Evolutionary conservation across 2,888 invertebrate species (phyloP), one percentile per base, ranked within the genome.

Genomic region (Heliconius cydno): DNA sequence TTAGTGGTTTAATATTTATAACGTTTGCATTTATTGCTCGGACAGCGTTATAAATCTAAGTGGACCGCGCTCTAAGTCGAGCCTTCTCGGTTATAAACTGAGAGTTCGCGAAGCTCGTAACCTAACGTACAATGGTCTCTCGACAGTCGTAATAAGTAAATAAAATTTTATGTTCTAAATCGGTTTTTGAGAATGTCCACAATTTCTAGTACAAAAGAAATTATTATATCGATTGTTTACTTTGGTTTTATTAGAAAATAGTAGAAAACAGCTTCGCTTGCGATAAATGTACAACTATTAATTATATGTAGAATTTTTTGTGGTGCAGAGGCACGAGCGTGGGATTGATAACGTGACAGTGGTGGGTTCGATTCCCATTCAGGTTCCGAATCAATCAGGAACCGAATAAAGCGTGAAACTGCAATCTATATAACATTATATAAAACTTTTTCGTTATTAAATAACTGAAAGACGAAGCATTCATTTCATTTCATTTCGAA

Each of bases 71-170:
- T 41, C 60, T 7, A 74, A 30, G 74, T 57, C 66, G n/a, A 70
- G 34, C 52, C 10, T 52, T 67, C 22, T 41, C 41, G 70, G 74
- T 46, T 68, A 41, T 77, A 77, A 74, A 71, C 74, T 63, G 34
- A n/a, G 77, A 68, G 60, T 67, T 77, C 68, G 68, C 46, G 77
- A 77, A 80, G 70, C 74, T 80, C 68, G 74, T 74, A 75, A 65
- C 22, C 52, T 74, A 52, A 41, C 46, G 9, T 71, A 38, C 38
- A 12, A 30, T 19, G 28, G 38, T 68, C 68, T 74, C 63, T 22
- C 30, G 78, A 63, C 74, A 78, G 38, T 67, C 67, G 30, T 67
- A 66, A 46, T 34, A 66, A 66, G 63, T 46, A 63, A 66, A 68
- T 70, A 60, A 74, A 78, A 75, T 63, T 38, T 65, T 65, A 75